Evolutionary conservation across 2,888 invertebrate species (phyloP).

Genomic region (Clostera curtula): DNA sequence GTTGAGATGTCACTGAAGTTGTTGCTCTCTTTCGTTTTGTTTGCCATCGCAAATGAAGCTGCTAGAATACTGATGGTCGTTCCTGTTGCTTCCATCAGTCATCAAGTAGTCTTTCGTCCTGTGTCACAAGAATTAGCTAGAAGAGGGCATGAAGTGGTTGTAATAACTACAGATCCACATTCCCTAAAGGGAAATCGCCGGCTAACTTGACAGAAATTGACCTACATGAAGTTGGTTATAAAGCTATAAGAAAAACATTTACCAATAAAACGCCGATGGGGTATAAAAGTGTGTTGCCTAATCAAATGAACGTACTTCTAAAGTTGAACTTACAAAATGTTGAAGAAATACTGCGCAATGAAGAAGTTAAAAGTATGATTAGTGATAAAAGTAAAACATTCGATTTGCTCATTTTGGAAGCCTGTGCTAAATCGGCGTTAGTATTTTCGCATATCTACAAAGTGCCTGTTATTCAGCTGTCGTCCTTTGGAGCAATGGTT

Average conservation of each 20-base stretch:
- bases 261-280: too few species aligned
- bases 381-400: conserved; percentile 6
- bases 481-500: conserved; percentile 27
- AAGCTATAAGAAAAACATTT: too few species aligned
- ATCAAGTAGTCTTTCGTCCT: conserved; percentile 39
- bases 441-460: conserved; percentile 31
- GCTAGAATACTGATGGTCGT: conserved; percentile 40
- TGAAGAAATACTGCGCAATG: too few species aligned
- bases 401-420: conserved; percentile 37
- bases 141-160: conserved; percentile 44
- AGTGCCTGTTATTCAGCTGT: conserved; percentile 37
- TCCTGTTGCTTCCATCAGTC: conserved; percentile 41
- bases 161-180: conserved; percentile 40
- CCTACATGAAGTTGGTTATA: conserved; percentile 28
- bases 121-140: conserved; percentile 35
- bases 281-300: too few species aligned
- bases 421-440: conserved; percentile 20
- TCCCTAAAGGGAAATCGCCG: conserved; percentile 12
- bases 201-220: conserved; percentile 43
- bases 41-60: conserved; percentile 3
- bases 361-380: conserved; percentile 4
- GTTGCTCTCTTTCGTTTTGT: too few species aligned
- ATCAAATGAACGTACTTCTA: too few species aligned
- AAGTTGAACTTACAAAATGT: too few species aligned
- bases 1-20: too few species aligned